Evolutionary conservation across 1,140 invertebrate species (phyloP).

Genomic region (Sminthurides bifidus): DNA sequence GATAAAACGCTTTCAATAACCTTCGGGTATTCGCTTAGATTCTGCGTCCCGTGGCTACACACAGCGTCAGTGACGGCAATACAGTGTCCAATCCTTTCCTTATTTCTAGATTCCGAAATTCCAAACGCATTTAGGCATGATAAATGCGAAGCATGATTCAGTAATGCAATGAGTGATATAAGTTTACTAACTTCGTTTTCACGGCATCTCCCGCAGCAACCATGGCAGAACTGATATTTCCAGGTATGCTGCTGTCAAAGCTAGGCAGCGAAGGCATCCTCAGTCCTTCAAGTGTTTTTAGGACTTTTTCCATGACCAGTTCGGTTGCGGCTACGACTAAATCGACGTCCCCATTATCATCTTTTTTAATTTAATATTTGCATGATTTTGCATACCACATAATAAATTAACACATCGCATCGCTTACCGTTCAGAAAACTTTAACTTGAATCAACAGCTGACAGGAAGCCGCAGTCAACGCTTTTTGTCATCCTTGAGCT

Average conservation of each 20-base stretch:
- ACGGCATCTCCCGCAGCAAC: constrained; percentile 27
- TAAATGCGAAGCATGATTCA: not conserved
- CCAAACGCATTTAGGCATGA: not conserved
- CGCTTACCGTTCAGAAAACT: no score
- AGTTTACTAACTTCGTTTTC: constrained; percentile 24
- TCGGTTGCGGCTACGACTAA: no score
- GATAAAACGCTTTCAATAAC: no score
- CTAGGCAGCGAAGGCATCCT: constrained; percentile 18
- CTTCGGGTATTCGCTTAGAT: constrained; percentile 20
- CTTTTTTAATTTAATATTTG: no score
- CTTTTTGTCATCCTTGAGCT: no score
- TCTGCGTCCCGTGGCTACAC: constrained; percentile 15
- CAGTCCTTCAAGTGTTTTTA: constrained; percentile 24
- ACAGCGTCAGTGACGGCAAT: constrained; percentile 27
- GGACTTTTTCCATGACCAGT: constrained; percentile 28
- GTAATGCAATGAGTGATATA: not conserved
- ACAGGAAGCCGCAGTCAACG: no score
- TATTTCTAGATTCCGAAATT: constrained; percentile 16
- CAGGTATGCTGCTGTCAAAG: constrained; percentile 23
- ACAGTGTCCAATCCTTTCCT: constrained; percentile 27
- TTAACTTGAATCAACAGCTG: no score
- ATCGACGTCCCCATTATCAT: no score
- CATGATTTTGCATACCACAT: no score
- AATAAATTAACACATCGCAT: no score
- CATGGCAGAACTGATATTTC: constrained; percentile 23